These are phyloP conservation scores for Acyrthosiphon pisum DNA, from an alignment of 1,140 invertebrate genomes.

Conservation along the genomic window DNA sequence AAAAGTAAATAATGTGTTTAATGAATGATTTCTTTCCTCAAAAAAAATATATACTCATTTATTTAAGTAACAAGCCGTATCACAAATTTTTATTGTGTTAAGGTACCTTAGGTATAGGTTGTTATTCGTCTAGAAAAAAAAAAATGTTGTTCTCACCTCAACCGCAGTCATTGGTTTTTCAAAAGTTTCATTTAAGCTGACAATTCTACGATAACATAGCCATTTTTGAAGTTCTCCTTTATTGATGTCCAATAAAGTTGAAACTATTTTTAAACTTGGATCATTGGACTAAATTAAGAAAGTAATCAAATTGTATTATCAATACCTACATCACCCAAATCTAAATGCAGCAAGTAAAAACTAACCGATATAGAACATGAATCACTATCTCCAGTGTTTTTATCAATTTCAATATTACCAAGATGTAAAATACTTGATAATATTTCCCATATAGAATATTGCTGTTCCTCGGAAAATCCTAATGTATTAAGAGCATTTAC, in stretches of 20 bases:
- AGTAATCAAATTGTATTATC: not conserved
- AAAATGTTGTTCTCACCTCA: slow-evolving; percentile 63
- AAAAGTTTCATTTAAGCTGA: slow-evolving; percentile 83
- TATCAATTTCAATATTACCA: slow-evolving; percentile 82
- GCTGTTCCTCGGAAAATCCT: slow-evolving; percentile 80
- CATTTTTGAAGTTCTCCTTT: slow-evolving; percentile 79
- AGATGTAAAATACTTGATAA: slow-evolving; percentile 89
- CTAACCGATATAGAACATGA: slow-evolving; percentile 66
- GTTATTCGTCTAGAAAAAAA: slow-evolving; percentile 33
- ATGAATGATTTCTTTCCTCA: too few species aligned
- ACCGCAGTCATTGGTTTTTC: slow-evolving; percentile 79
- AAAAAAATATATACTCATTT: too few species aligned
- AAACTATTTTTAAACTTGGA: slow-evolving; percentile 72
- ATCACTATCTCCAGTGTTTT: slow-evolving; percentile 63
- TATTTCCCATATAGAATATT: slow-evolving; percentile 85
- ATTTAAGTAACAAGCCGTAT: too few species aligned
- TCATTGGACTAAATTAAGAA: too few species aligned
- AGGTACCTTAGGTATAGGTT: not conserved
- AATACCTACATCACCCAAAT: not conserved
- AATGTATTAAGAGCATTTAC: slow-evolving; percentile 76
- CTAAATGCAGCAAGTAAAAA: not conserved
- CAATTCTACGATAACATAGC: slow-evolving; percentile 88
- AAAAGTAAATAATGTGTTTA: too few species aligned
- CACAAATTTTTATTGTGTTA: too few species aligned
- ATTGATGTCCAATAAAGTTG: slow-evolving; percentile 80